A percentile compares a stretch with the other conserved stretches of the same genome.
Evolutionary conservation across 1,140 invertebrate genomes (phyloP).

Genomic region (Apis laboriosa): DNA sequence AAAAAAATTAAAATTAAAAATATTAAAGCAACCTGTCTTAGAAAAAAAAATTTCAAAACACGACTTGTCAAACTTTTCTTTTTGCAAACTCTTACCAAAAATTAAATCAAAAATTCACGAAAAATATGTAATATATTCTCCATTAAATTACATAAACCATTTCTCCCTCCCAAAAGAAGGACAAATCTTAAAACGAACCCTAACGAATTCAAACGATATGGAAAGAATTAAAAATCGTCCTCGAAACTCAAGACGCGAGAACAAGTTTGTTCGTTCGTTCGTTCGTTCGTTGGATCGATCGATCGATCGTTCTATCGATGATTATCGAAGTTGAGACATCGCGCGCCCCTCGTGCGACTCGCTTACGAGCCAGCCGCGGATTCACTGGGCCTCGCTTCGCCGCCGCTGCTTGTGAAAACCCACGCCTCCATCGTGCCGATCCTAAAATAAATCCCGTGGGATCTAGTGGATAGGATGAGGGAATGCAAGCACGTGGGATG

Average conservation of each 20-base stretch:
- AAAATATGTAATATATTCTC: too few relatives aligned
- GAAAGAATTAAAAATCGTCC: conserved; percentile 7
- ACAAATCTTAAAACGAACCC: too few relatives aligned
- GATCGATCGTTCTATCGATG: conserved; percentile 18
- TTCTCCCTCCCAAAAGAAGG: too few relatives aligned
- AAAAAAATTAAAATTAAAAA: too few relatives aligned
- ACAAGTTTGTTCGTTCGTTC: not conserved
- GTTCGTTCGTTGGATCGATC: not conserved
- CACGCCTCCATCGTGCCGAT: conserved; percentile 72
- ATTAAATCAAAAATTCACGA: too few relatives aligned
- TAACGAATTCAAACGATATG: too few relatives aligned
- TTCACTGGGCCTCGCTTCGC: conserved; percentile 47
- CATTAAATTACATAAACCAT: too few relatives aligned
- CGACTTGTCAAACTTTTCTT: too few relatives aligned
- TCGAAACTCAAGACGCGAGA: not conserved
- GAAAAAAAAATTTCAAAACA: too few relatives aligned
- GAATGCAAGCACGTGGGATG: conserved; percentile 75
- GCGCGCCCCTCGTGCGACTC: conserved; percentile 36
- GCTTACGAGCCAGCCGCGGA: conserved; percentile 47
- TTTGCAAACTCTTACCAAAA: too few relatives aligned
- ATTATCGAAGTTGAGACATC: not conserved
- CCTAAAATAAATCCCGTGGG: conserved; percentile 78
- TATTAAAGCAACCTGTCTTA: too few relatives aligned
- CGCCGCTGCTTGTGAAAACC: conserved; percentile 49
- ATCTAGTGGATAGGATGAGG: conserved; percentile 68